Percentiles rank a stretch among this genome's conserved stretches.
Evolutionary conservation across 2,113 vertebrate species (phyloP).

Genomic region (Osmerus eperlanus): DNA sequence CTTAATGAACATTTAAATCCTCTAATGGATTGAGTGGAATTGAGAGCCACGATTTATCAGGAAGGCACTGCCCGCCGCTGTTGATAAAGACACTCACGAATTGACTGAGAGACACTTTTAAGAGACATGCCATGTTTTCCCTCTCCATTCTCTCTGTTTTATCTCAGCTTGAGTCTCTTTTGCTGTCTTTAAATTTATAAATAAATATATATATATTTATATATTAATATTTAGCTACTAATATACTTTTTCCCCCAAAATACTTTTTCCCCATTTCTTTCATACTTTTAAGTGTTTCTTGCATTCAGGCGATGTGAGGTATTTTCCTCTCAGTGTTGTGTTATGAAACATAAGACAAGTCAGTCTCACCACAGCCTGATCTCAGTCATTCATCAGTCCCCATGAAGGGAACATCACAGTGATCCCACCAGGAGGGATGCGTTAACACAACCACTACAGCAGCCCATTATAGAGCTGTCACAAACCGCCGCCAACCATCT

Average conservation of each 20-base stretch:
- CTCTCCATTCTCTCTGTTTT: slow-evolving; percentile 11
- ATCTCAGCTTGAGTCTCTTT: slow-evolving; percentile 6
- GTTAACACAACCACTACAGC: slow-evolving; percentile 49
- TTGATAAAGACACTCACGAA: slow-evolving; percentile 48
- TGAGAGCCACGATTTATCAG: slow-evolving; percentile 59
- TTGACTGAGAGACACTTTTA: slow-evolving; percentile 36
- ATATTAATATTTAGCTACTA: neutral
- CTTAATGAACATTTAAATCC: slow-evolving; percentile 69
- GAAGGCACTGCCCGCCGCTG: slow-evolving; percentile 32
- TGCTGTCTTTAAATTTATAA: neutral
- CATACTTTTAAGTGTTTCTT: neutral
- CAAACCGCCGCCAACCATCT: slow-evolving; percentile 20
- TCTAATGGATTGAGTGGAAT: slow-evolving; percentile 66
- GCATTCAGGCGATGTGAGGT: neutral
- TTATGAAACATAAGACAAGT: slow-evolving; percentile 26
- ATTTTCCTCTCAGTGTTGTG: slow-evolving; percentile 8
- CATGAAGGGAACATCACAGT: slow-evolving; percentile 50
- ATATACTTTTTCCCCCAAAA: slow-evolving; percentile 1
- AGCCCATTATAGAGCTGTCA: slow-evolving; percentile 51
- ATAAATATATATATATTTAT: neutral
- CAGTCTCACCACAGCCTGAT: slow-evolving; percentile 32
- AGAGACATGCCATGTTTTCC: slow-evolving; percentile 4
- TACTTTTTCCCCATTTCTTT: neutral
- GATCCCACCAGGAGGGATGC: slow-evolving; percentile 49
- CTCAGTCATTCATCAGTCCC: slow-evolving; percentile 54